Conservation (phyloP, 2,113 vertebrate species). For the Dasypus novemcinctus region DNA sequence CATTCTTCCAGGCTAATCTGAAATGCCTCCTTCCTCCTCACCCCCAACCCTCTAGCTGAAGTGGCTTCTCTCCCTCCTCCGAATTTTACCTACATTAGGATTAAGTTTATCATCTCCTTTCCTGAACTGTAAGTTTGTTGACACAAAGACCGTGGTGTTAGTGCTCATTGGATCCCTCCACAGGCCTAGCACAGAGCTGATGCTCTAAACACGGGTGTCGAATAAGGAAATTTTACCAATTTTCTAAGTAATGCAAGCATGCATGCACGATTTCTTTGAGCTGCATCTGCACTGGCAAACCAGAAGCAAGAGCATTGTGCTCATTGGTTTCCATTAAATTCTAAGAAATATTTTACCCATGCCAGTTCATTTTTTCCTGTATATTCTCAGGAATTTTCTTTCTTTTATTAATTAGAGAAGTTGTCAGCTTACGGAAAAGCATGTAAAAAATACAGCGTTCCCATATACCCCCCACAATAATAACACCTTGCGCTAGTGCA, state of each 20-base stretch:
- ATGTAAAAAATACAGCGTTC: no score
- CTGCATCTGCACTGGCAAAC: background rate
- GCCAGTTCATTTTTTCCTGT: background rate
- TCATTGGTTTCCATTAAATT: background rate
- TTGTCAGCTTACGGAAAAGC: no score
- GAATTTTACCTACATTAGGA: background rate
- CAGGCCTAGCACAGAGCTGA: background rate
- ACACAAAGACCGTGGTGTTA: background rate
- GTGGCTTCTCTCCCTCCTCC: background rate
- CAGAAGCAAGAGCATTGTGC: background rate
- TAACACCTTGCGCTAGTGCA: no score
- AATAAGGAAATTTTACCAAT: background rate
- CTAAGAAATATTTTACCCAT: background rate
- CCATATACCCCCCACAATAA: no score
- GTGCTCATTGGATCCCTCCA: background rate
- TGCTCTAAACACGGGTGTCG: background rate
- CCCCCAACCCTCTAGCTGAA: background rate
- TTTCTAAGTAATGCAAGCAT: background rate
- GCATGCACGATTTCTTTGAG: background rate
- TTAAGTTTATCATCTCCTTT: background rate
- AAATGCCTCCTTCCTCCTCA: background rate
- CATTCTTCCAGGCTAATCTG: slow-evolving; percentile 22
- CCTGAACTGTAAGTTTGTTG: background rate
- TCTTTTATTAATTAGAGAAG: no score
- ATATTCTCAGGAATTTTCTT: background rate